These are phyloP conservation scores for Hucho hucho DNA, from an alignment of 2,113 vertebrate species.

Conservation along the genomic window DNA sequence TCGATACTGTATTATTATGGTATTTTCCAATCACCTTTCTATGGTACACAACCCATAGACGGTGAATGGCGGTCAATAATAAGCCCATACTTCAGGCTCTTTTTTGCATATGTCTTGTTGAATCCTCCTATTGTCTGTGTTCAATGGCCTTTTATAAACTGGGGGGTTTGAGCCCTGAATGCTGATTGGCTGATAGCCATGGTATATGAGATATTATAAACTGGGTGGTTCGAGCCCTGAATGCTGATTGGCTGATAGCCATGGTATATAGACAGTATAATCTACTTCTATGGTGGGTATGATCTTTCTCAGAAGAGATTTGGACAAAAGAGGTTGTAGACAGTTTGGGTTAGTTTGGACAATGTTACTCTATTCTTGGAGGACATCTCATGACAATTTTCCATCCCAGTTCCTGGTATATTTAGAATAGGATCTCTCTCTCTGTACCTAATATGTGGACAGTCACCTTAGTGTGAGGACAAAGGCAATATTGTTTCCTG, in stretches of 20 bases:
- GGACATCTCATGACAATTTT: slow-evolving; percentile 6
- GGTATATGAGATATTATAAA: too few relatives aligned
- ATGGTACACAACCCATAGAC: neutral
- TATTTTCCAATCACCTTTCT: neutral
- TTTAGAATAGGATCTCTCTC: neutral
- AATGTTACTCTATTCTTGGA: neutral
- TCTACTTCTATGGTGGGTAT: too few relatives aligned
- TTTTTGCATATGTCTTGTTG: too few relatives aligned
- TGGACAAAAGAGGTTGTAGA: neutral
- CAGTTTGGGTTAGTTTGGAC: neutral
- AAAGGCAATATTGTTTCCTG: neutral
- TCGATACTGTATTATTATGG: neutral
- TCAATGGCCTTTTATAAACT: too few relatives aligned
- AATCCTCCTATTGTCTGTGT: too few relatives aligned
- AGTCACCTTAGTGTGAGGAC: neutral
- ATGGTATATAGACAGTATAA: too few relatives aligned
- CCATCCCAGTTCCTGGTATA: slow-evolving; percentile 5
- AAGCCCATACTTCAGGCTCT: neutral
- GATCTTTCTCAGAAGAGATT: neutral
- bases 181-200: too few relatives aligned
- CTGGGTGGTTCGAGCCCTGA: too few relatives aligned
- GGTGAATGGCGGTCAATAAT: neutral
- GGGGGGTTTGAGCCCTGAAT: too few relatives aligned
- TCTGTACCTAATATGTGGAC: neutral
- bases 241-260: too few relatives aligned